Evolutionary conservation across 2,888 invertebrate genomes (phyloP).

Genomic region (Leptinotarsa haldemani): DNA sequence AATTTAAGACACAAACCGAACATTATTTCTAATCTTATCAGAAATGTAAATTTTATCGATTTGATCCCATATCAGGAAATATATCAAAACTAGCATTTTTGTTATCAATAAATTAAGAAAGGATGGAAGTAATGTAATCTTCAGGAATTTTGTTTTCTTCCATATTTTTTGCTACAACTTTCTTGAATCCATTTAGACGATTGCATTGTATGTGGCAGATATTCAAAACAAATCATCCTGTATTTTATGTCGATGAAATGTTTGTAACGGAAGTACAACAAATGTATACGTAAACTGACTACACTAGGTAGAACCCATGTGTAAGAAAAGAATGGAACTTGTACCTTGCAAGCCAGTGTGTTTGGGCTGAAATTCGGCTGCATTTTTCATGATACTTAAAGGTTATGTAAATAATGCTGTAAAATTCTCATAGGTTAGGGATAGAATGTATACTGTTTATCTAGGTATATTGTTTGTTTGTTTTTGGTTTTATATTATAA

Average conservation of each 20-base stretch:
- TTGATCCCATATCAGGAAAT: no score
- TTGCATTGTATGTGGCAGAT: neutral
- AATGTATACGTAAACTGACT: slow-evolving; percentile 48
- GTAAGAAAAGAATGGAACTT: slow-evolving; percentile 57
- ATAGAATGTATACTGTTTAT: slow-evolving; percentile 66
- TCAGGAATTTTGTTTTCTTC: no score
- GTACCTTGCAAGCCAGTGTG: slow-evolving; percentile 65
- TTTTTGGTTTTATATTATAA: slow-evolving; percentile 61
- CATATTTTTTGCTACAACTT: no score
- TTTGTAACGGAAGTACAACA: slow-evolving; percentile 62
- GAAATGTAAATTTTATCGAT: no score
- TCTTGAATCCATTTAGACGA: no score
- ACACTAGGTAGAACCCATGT: slow-evolving; percentile 29
- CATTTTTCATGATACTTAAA: slow-evolving; percentile 39
- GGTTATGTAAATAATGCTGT: slow-evolving; percentile 53
- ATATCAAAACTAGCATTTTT: no score
- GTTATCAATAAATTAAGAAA: no score
- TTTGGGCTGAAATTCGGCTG: slow-evolving; percentile 59
- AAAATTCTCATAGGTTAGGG: slow-evolving; percentile 65
- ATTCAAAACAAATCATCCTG: slow-evolving; percentile 24
- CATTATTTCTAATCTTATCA: no score
- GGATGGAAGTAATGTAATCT: no score
- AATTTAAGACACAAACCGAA: no score
- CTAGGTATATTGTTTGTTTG: slow-evolving; percentile 62
- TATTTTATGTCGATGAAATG: slow-evolving; percentile 50